These are phyloP conservation scores for Bufotes viridis DNA, from an alignment of 2,797 vertebrate genomes.

Conservation along the genomic window DNA sequence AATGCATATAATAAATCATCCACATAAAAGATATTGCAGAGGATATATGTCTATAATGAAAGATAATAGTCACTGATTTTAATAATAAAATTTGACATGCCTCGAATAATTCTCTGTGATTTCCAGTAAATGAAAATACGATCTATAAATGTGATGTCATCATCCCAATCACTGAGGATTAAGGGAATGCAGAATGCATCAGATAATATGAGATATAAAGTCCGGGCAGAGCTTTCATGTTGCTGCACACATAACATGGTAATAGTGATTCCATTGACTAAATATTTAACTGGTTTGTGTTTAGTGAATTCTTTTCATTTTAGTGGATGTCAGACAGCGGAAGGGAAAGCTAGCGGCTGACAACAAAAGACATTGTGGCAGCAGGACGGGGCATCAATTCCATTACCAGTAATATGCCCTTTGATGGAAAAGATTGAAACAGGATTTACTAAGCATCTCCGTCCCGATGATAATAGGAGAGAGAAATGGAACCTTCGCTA, in stretches of 20 bases:
- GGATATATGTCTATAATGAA: background rate
- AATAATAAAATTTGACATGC: background rate
- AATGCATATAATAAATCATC: background rate
- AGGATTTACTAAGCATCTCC: background rate
- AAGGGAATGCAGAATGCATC: background rate
- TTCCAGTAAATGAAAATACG: background rate
- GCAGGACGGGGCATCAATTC: background rate
- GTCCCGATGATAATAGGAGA: background rate
- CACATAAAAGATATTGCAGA: background rate
- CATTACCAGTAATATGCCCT: constrained; percentile 7
- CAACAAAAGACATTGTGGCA: background rate
- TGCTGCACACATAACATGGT: background rate
- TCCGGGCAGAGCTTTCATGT: background rate
- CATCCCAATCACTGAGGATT: background rate
- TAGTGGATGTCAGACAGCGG: background rate
- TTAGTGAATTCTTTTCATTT: constrained; percentile 3
- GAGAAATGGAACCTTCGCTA: background rate
- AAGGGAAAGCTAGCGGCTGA: background rate
- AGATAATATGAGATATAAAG: background rate
- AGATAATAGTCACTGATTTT: background rate
- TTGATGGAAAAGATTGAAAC: background rate
- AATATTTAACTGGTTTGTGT: background rate
- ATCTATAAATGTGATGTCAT: background rate
- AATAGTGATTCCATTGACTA: background rate
- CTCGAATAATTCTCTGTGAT: background rate